These are phyloP conservation scores for Rotaria macrura DNA, from an alignment of 2,888 invertebrate species.

Conservation along the genomic window DNA sequence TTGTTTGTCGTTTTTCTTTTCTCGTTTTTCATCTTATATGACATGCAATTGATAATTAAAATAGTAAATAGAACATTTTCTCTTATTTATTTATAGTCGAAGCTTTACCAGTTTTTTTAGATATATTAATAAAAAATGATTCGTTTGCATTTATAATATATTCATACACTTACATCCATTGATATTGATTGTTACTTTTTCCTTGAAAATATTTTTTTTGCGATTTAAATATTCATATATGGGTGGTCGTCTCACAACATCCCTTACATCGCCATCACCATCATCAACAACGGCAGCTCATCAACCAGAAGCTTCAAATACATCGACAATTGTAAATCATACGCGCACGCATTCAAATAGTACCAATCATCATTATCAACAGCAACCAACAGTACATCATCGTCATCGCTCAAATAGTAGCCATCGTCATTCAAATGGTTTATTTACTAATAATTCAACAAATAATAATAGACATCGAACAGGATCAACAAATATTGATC, in stretches of 20 bases:
- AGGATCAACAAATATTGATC: background rate
- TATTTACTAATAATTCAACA: background rate
- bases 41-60: background rate
- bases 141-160: background rate
- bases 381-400: background rate
- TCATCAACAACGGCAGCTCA: background rate
- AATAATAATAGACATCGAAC: background rate
- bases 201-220: no score
- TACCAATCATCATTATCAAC: background rate
- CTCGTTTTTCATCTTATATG: background rate
- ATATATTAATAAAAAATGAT: background rate
- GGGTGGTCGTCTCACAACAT: background rate
- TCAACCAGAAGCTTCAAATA: background rate
- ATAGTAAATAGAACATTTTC: background rate
- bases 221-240: background rate
- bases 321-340: background rate
- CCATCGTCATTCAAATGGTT: background rate
- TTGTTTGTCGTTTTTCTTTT: background rate
- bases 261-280: background rate
- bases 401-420: background rate
- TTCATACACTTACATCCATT: background rate
- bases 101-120: background rate
- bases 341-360: background rate
- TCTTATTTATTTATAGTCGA: background rate
- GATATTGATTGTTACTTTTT: background rate